Base-by-base conservation (phyloP, 2,888 invertebrate species). In the Pardosa pseudoannulata region DNA sequence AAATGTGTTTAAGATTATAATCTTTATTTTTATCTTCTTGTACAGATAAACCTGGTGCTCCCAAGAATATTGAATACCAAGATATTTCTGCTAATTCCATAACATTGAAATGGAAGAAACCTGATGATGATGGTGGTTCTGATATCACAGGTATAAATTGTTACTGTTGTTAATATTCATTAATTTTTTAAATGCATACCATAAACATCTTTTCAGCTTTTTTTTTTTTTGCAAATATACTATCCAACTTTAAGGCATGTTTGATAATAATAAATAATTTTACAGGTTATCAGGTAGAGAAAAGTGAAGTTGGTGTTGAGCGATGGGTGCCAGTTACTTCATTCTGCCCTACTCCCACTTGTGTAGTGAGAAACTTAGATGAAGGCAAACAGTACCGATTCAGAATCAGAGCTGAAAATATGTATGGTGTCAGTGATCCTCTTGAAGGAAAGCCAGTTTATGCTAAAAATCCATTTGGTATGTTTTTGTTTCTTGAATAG, bases 321-420 rank as follows among this genome's bases (percentile, higher is more conserved):
- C 95, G 95, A 91, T 99, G 98, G 99, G 95, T 97, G 89, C 95
- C 96, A 86, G 96, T 96, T 31, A 97, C 98, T 78, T 98, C 98
- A 31, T 96, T 96, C 92, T 97, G 97, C 90, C 96, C 96, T 3
- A 96, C 96, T 90, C 95, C 96, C 87, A 95, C 95, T 64, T 97
- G 98, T n/a, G 95, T 95, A 1, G 95, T 95, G 16, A 96, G 97
- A 91, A 96, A 97, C 87, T 92, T 98, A 36, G 95, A 96, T 65
- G 95, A 97, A 0, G 97, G 96, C 90, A 97, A 98, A 90, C 96
- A 97, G 91, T 99, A 99, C 92, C 97, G 99, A 91, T 99, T 99
- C 94, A 93, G 99, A 88, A 95, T 99, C 3, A 96, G 96, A 91
- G 99, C 99, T 0, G 99, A 99, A 93, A 99, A 99, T 92, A 96